Evolutionary conservation across 2,797 vertebrate species (phyloP).

Genomic region (Microctenopoma lineatum): DNA sequence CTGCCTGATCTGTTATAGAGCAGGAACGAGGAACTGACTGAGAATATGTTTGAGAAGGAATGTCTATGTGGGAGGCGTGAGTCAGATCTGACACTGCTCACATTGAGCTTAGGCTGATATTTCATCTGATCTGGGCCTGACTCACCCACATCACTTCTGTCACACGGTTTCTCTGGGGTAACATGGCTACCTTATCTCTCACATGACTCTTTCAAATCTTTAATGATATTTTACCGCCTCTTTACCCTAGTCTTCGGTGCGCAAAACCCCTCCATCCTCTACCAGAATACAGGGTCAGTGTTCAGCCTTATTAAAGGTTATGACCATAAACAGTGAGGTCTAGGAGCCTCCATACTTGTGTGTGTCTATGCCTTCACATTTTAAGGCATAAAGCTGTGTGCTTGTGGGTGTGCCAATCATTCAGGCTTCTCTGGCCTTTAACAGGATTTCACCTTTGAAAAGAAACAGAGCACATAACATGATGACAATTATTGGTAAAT

Average conservation of each 20-base stretch:
- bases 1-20: slow-evolving; percentile 93
- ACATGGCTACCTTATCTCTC: not conserved
- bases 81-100: slow-evolving; percentile 10
- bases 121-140: slow-evolving; percentile 9
- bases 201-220: slow-evolving; percentile 16
- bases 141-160: slow-evolving; percentile 14
- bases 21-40: not conserved
- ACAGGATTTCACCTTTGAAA: slow-evolving; percentile 10
- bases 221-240: slow-evolving; percentile 12
- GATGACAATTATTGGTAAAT: slow-evolving; percentile 2
- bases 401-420: slow-evolving; percentile 40
- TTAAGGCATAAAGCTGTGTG: slow-evolving; percentile 22
- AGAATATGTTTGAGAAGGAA: not conserved
- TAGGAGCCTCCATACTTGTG: slow-evolving; percentile 6
- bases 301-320: slow-evolving; percentile 14
- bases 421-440: slow-evolving; percentile 30
- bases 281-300: too few relatives aligned
- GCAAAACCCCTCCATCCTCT: slow-evolving; percentile 15
- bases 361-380: slow-evolving; percentile 37
- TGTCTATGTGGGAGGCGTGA: not conserved
- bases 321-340: slow-evolving; percentile 19
- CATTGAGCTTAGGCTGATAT: slow-evolving; percentile 10
- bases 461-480: slow-evolving; percentile 9
- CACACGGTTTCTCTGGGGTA: slow-evolving; percentile 3
- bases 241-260: slow-evolving; percentile 28